Base-by-base conservation (phyloP, 2,888 invertebrate species). In the Amorpha juglandis region DNA sequence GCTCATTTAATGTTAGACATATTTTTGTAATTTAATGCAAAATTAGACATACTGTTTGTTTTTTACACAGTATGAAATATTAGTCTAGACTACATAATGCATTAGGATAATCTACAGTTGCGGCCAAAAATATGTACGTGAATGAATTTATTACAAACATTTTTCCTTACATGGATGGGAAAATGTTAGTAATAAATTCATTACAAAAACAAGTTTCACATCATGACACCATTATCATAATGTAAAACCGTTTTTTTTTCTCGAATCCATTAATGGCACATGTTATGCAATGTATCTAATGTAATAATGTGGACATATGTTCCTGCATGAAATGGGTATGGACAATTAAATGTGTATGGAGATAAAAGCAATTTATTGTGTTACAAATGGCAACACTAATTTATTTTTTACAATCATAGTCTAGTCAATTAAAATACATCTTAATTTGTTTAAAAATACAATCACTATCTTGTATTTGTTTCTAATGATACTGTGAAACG, bases 191-290 rank as follows among this genome's bases (percentile, higher is more conserved):
- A n/a, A n/a, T n/a, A n/a, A n/a, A n/a, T n/a, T n/a, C n/a, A n/a
- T n/a, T n/a, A n/a, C n/a, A n/a, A n/a, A n/a, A n/a, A n/a, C n/a
- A n/a, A n/a, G n/a, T n/a, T n/a, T n/a, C n/a, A n/a, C n/a, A n/a
- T n/a, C n/a, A n/a, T n/a, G n/a, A n/a, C n/a, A n/a, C n/a, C n/a
- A n/a, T n/a, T n/a, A n/a, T 55, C 55, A 55, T 55, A 19, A 58
- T 58, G 42, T 42, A 12, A 42, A 58, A 53, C 53, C 9, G 0
- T 16, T 16, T 14, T 47, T 48, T 63, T 27, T 62, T 63, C 38
- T 51, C 51, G 35, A 19, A 21, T 63, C 63, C 35, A 63, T 63
- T 50, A 12, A 38, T 63, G 63, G 16, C 63, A 63, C 12, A 35
- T 50, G 63, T 63, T 63, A 50, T 63, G 50, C 35, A 63, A 38